Conservation (phyloP, 2,113 vertebrate species). For the Saguinus imperator region DNA sequence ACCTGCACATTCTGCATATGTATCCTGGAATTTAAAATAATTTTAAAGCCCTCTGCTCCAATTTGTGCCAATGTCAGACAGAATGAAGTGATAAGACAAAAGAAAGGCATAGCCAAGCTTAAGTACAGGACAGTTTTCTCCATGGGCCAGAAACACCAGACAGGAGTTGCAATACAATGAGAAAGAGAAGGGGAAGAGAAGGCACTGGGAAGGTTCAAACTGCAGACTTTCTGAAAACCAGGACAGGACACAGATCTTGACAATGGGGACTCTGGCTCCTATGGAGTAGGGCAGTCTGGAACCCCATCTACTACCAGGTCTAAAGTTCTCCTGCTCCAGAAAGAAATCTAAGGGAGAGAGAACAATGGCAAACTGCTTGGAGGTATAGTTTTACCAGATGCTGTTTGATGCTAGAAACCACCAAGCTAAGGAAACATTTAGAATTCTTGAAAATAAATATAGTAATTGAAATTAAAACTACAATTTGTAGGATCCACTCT, state of each 20-base stretch:
- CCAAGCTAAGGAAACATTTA: neutral
- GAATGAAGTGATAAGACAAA: neutral
- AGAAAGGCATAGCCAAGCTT: neutral
- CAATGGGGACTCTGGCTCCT: neutral
- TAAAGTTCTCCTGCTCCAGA: neutral
- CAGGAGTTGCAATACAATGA: neutral
- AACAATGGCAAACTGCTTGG: neutral
- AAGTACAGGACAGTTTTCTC: neutral
- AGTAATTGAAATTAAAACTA: neutral
- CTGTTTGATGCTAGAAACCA: neutral
- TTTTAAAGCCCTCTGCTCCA: neutral
- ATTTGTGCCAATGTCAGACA: neutral
- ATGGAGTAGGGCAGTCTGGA: neutral
- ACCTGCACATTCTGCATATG: too few relatives aligned
- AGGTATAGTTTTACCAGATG: neutral
- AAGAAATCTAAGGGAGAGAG: neutral
- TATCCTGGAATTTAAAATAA: too few relatives aligned
- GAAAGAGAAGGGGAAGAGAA: neutral
- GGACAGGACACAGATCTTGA: neutral
- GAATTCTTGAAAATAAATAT: neutral
- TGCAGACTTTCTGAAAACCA: neutral
- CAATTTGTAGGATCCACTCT: neutral
- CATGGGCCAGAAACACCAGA: neutral
- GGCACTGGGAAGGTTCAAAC: neutral
- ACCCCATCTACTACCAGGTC: neutral